These are phyloP conservation scores for Biston betularia DNA, from an alignment of 2,888 invertebrate genomes.

Conservation along the genomic window DNA sequence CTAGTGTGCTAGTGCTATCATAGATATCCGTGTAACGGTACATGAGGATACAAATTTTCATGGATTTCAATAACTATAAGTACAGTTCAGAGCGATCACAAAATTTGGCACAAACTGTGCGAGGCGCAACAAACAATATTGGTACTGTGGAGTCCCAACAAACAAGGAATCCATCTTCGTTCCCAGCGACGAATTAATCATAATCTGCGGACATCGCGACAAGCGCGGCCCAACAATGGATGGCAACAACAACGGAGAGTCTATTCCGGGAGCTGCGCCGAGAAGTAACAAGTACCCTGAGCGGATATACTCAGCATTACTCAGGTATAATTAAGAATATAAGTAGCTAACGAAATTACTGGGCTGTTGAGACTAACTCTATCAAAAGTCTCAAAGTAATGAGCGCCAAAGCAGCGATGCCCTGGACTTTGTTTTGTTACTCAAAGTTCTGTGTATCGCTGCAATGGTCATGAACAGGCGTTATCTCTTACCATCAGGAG, in stretches of 20 bases:
- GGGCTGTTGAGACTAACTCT: too few relatives aligned
- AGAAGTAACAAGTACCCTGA: neutral
- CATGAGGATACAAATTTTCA: neutral
- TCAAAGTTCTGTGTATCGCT: too few relatives aligned
- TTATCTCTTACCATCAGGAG: too few relatives aligned
- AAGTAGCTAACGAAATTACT: too few relatives aligned
- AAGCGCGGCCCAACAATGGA: constrained; percentile 11
- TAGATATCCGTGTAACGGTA: neutral
- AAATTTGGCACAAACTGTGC: neutral
- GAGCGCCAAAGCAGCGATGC: too few relatives aligned
- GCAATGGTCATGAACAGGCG: too few relatives aligned
- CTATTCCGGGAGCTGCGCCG: neutral
- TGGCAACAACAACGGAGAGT: neutral
- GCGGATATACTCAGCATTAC: too few relatives aligned
- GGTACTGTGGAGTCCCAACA: neutral
- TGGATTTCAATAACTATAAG: too few relatives aligned
- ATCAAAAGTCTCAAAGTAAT: too few relatives aligned
- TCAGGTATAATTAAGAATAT: too few relatives aligned
- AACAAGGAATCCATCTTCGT: constrained; percentile 22
- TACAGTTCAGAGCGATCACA: neutral
- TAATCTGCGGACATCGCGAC: constrained; percentile 5
- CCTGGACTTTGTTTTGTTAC: too few relatives aligned
- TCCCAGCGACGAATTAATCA: constrained; percentile 21
- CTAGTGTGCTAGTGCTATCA: neutral
- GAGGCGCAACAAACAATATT: neutral